Evolutionary conservation across 1,140 invertebrate species (phyloP).

Genomic region (Trachymyrmex septentrionalis): DNA sequence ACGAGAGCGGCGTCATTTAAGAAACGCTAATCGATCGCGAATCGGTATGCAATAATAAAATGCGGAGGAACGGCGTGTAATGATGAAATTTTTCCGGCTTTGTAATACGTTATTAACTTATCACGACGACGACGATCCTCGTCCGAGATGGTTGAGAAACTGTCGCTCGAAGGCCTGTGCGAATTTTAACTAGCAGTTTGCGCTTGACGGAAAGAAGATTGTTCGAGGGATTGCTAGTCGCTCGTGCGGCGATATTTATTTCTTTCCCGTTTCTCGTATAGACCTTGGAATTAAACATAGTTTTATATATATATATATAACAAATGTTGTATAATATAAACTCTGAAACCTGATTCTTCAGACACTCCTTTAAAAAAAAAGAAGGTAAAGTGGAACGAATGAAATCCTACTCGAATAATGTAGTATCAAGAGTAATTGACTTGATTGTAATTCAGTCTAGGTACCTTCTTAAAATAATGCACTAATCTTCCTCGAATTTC

Average conservation of each 20-base stretch:
- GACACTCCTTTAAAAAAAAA: background rate
- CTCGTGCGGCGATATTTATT: slow-evolving; percentile 29
- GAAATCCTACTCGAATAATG: background rate
- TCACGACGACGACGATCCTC: background rate
- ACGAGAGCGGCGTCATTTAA: background rate
- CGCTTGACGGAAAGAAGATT: slow-evolving; percentile 40
- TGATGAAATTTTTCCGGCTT: background rate
- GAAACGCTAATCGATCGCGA: background rate
- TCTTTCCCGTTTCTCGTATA: slow-evolving; percentile 1
- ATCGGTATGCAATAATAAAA: background rate
- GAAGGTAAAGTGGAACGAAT: background rate
- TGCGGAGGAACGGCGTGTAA: background rate
- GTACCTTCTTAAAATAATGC: background rate
- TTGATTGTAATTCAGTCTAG: background rate
- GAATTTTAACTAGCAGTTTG: slow-evolving; percentile 54
- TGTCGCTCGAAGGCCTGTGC: slow-evolving; percentile 26
- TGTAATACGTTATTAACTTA: background rate
- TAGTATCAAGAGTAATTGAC: background rate
- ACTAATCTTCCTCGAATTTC: background rate
- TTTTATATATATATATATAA: slow-evolving; percentile 40
- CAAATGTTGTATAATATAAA: background rate
- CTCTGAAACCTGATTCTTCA: background rate
- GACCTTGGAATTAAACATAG: background rate
- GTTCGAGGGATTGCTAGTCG: slow-evolving; percentile 14
- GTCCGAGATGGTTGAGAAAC: slow-evolving; percentile 16